These are phyloP conservation scores for Sabatieria punctata DNA, from an alignment of 2,888 invertebrate genomes.

Conservation along the genomic window DNA sequence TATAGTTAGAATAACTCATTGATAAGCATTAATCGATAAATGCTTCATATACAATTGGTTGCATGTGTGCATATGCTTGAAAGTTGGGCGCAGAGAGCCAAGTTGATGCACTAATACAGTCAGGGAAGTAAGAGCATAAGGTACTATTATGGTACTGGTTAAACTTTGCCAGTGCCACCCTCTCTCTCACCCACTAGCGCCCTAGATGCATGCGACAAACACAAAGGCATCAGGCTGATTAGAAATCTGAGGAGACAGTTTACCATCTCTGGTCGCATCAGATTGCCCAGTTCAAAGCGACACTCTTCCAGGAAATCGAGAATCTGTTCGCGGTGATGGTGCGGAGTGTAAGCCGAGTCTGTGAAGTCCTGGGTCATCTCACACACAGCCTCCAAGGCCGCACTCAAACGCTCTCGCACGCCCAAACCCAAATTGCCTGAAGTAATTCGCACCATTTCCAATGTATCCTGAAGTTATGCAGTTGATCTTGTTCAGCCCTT, in stretches of 20 bases:
- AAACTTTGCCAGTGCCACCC: too few relatives aligned
- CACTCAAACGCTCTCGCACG: slow-evolving; percentile 57
- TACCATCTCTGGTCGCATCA: slow-evolving; percentile 44
- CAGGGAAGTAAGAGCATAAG: too few relatives aligned
- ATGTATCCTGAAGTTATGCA: slow-evolving; percentile 45
- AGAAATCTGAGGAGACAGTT: not conserved
- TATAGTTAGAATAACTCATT: too few relatives aligned
- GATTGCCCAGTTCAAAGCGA: slow-evolving; percentile 72
- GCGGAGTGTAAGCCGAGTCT: slow-evolving; percentile 93
- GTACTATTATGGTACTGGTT: too few relatives aligned
- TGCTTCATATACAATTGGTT: too few relatives aligned
- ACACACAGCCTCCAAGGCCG: slow-evolving; percentile 70
- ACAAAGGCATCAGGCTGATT: too few relatives aligned
- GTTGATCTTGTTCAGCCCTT: not conserved
- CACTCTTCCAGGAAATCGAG: slow-evolving; percentile 67
- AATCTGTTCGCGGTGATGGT: slow-evolving; percentile 88
- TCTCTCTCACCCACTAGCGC: too few relatives aligned
- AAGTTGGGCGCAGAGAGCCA: too few relatives aligned
- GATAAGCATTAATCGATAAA: too few relatives aligned
- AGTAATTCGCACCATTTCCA: slow-evolving; percentile 68
- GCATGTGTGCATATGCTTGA: too few relatives aligned
- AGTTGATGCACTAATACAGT: too few relatives aligned
- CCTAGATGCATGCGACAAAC: too few relatives aligned
- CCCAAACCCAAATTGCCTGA: slow-evolving; percentile 42
- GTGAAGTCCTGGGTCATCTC: slow-evolving; percentile 93